Evolutionary conservation across 2,888 invertebrate genomes (phyloP).

Genomic region (Pseudococcus viburni): DNA sequence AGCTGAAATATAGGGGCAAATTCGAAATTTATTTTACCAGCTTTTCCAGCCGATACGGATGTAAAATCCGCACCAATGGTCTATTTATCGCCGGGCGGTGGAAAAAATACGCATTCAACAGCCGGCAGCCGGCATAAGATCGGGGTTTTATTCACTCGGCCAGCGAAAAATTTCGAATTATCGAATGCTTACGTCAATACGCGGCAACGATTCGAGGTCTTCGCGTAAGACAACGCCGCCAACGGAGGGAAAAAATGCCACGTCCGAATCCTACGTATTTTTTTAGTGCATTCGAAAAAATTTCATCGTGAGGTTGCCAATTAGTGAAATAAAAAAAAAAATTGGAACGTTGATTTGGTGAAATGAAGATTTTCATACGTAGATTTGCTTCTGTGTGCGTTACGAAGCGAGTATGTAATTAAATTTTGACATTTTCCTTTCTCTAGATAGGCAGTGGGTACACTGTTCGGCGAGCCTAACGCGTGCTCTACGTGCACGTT

Average conservation of each 20-base stretch:
- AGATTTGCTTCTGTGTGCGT: not conserved
- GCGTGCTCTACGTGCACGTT: not conserved
- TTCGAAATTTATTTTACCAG: not conserved
- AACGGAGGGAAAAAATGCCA: not conserved
- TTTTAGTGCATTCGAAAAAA: slow-evolving; percentile 21
- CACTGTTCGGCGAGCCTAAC: not conserved
- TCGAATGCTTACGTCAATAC: slow-evolving; percentile 25
- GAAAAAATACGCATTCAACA: not conserved
- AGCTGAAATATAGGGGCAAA: not conserved
- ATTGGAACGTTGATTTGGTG: slow-evolving; percentile 15
- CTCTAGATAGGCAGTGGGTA: not conserved
- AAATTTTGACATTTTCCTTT: slow-evolving; percentile 31
- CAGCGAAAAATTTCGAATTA: not conserved
- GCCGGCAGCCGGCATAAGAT: not conserved
- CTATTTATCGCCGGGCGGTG: too few relatives aligned
- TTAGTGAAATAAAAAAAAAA: slow-evolving; percentile 13
- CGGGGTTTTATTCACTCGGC: not conserved
- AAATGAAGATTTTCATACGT: not conserved
- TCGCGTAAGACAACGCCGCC: not conserved
- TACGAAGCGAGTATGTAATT: slow-evolving; percentile 8
- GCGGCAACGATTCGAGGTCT: not conserved
- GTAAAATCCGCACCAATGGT: not conserved
- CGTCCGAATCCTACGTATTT: slow-evolving; percentile 12
- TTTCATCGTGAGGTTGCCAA: slow-evolving; percentile 14
- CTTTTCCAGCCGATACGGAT: not conserved